phyloP scores from a whole-genome alignment of 2,888 invertebrate species.

The Agrochola lychnidis region DNA sequence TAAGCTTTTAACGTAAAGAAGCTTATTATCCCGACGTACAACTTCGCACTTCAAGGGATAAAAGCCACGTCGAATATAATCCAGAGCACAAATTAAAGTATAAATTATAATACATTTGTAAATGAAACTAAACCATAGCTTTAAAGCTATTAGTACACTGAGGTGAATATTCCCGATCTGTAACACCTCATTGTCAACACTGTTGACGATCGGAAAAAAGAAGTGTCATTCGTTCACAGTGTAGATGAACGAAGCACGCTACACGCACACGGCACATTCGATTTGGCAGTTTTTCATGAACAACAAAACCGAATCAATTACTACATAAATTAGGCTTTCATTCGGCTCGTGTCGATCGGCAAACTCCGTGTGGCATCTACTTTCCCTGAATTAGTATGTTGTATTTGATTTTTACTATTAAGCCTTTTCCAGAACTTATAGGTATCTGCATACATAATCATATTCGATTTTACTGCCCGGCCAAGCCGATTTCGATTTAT shows the following conservation, averaged over 20 bases:
- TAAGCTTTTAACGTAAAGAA: constrained; percentile 42
- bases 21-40: constrained; percentile 46
- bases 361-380: not conserved
- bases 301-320: not conserved
- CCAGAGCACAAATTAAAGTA: constrained; percentile 22
- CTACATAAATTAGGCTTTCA: not conserved
- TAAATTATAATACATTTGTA: constrained; percentile 37
- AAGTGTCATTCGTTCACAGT: no score
- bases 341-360: not conserved
- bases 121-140: not conserved
- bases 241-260: no score
- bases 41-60: constrained; percentile 36
- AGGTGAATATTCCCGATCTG: no score
- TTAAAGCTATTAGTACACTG: not conserved
- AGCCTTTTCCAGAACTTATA: not conserved
- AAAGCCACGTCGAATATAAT: constrained; percentile 44
- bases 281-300: not conserved
- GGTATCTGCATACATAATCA: not conserved
- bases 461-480: not conserved
- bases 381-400: not conserved
- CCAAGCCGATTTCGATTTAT: not conserved
- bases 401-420: no score
- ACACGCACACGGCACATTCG: no score
- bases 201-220: no score
- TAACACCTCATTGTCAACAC: no score